Base-by-base conservation (phyloP, 2,888 invertebrate genomes). In the Tribolium freemani region DNA sequence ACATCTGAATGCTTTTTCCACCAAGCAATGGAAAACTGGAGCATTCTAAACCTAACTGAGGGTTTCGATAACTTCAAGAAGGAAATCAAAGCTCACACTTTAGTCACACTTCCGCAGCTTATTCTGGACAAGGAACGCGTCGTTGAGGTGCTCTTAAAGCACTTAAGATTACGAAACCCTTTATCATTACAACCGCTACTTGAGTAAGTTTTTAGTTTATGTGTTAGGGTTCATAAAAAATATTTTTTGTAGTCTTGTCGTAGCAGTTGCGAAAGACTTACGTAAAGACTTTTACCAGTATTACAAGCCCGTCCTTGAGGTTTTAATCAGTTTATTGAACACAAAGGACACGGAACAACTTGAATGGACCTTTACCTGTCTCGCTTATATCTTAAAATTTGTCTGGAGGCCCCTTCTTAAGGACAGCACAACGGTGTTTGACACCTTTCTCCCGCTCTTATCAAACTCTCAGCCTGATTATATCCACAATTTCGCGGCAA, bases 401-500 rank as follows among this genome's bases (percentile, higher is more conserved):
- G 88, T 97, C 9, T 96, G 96, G 90, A 90, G 94, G 11, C 92
- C 93, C 80, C 88, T 98, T 63, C 91, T 95, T 26, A 93, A 93
- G 79, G 94, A 97, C 83, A 90, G 97, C 54, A 89, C 91, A 54
- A 88, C 89, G 9, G 91, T 96, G 0, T 91, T 95, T 75, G 90
- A 90, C 76, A 88, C 90, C 54, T 89, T 95, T 5, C 84, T 95
- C 38, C 95, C 96, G 0, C 87, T 98, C 3, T 85, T 98, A 44
- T 93, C 93, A 78, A 92, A 93, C 61, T 88, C 88, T n/a, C 92
- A 93, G 80, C 94, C 95, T 20, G 91, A 91, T 74, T 96, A 97
- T 83, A 92, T 98, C 16, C 93, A 94, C 78, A 94, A 94, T 82
- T 99, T 98, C 90, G 97, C 98, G 3, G 96, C 97, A 0, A 97